Percentiles rank a stretch among this genome's conserved stretches.
phyloP scores from a whole-genome alignment of 1,140 invertebrate species.

The Leptopilina clavipes region DNA sequence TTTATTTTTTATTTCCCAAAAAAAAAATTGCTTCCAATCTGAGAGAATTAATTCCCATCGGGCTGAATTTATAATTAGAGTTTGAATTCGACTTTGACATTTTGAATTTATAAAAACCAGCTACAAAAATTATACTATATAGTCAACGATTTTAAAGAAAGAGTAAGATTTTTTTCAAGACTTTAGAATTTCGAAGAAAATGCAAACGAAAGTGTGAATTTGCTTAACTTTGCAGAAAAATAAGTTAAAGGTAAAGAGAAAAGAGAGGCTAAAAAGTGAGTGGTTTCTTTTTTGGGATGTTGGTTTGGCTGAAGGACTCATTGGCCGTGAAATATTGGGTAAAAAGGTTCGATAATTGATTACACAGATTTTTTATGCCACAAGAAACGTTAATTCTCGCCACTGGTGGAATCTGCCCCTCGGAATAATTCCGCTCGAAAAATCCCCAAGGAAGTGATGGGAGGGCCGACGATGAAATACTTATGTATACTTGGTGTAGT shows the following conservation, averaged over 20 bases:
- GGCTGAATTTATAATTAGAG: too few relatives aligned
- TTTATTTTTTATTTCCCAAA: too few relatives aligned
- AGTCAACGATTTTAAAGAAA: too few relatives aligned
- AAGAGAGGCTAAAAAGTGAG: slow-evolving; percentile 11
- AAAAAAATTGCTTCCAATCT: too few relatives aligned
- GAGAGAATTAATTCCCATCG: too few relatives aligned
- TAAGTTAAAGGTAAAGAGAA: slow-evolving; percentile 36
- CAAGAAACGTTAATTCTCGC: slow-evolving; percentile 73
- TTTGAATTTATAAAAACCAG: too few relatives aligned
- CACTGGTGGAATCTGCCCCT: slow-evolving; percentile 61
- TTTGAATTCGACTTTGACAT: too few relatives aligned
- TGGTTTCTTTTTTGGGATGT: slow-evolving; percentile 37
- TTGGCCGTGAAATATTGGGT: slow-evolving; percentile 74
- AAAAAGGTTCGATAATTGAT: slow-evolving; percentile 75
- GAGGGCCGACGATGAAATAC: slow-evolving; percentile 54
- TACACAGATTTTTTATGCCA: slow-evolving; percentile 75
- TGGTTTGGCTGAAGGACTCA: slow-evolving; percentile 63
- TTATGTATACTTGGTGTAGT: slow-evolving; percentile 63
- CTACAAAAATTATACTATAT: too few relatives aligned
- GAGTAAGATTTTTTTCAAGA: too few relatives aligned
- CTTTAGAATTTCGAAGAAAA: too few relatives aligned
- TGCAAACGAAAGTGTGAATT: slow-evolving; percentile 57
- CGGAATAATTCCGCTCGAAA: slow-evolving; percentile 68
- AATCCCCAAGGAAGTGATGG: slow-evolving; percentile 63
- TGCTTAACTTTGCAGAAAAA: slow-evolving; percentile 17